Evolutionary conservation across 92 coral and sea anemone species (phyloP), one percentile per base, ranked within the genome.

Genomic region (Bergia sp.): DNA sequence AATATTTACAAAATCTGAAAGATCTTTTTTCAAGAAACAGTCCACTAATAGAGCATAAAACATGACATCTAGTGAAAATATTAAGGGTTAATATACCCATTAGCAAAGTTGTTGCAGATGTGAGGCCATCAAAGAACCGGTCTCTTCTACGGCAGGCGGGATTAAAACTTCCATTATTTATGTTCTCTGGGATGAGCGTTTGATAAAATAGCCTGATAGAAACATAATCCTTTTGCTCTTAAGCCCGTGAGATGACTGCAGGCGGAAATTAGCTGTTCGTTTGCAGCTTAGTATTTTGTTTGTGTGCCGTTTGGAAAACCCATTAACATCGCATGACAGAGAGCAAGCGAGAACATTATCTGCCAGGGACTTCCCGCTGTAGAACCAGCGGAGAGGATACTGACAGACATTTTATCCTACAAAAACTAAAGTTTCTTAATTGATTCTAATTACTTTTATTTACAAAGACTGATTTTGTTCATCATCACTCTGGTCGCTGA

Each of bases 31-130:
- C 72, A 16, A 7, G 78, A 81, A 73, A 88, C 82, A 53, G 49
- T 72, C 77, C 76, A 92, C 82, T 93, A 93, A 93, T 89, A 83
- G 86, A 89, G 88, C 87, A 90, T 77, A 92, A 50, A 85, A 79
- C 80, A 29, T 91, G 97, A 93, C 96, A 91, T 90, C 75, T 94
- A 93, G 74, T 94, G 97, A 94, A 91, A 93, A 81, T 95, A 94
- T 94, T 94, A 94, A 77, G 75, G 38, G 42, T 82, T 41, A 89
- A 81, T 89, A 84, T 89, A 77, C 67, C 94, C 94, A 93, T 94
- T 93, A 94, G 40, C 85, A 91, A 89, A 91, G 93, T 87, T 91
- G 91, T 93, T 93, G 88, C 92, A 94, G 89, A 91, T 79, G 92
- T 89, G 89, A 76, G 57, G 38, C 90, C 88, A 49, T 55, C 77